Base-by-base conservation (phyloP, 2,113 vertebrate genomes). In the Mus spicilegus region DNA sequence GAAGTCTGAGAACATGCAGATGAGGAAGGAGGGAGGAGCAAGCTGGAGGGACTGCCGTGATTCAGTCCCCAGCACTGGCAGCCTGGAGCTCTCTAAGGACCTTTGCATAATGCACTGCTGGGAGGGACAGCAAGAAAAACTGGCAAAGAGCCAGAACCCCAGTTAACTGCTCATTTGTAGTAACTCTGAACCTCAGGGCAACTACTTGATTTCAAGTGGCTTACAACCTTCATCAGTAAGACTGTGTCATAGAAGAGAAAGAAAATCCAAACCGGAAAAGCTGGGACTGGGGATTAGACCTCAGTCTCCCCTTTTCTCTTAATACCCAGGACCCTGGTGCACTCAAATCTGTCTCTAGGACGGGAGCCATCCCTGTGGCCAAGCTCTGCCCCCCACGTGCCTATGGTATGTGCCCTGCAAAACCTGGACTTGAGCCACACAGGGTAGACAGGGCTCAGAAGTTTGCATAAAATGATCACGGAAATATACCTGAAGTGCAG, bases 221-320 rank as follows among this genome's bases (percentile, higher is more conserved):
- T 76, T 67, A 54, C 49, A 90, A 76, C 90, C 24, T 86, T 85
- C 39, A 92, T 86, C n/a, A 67, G 65, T 67, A 28, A 33, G 28
- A 67, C 65, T 67, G 5, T 3, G 13, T 91, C 36, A 28, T 56
- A n/a, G 85, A 4, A n/a, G 30, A 11, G 17, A 36, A 69, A 17
- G 39, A 72, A 85, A 84, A 95, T 56, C 49, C 78, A 54, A 14
- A 13, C 28, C 36, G 5, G 11, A 54, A 46, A 89, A 46, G 39
- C 86, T 81, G 78, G 46, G 20, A 22, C 67, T 77, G 42, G 36
- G 61, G 14, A 73, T 14, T 13, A 8, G 19, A 7, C 30, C 8
- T 72, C 49, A 81, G 20, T 58, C 75, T 93, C 73, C 56, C 63
- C 65, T 72, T 82, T 93, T 56, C 54, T 81, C 65, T 39, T 14